phyloP scores from a whole-genome alignment of 2,888 invertebrate genomes.

The Brachyptera risi region DNA sequence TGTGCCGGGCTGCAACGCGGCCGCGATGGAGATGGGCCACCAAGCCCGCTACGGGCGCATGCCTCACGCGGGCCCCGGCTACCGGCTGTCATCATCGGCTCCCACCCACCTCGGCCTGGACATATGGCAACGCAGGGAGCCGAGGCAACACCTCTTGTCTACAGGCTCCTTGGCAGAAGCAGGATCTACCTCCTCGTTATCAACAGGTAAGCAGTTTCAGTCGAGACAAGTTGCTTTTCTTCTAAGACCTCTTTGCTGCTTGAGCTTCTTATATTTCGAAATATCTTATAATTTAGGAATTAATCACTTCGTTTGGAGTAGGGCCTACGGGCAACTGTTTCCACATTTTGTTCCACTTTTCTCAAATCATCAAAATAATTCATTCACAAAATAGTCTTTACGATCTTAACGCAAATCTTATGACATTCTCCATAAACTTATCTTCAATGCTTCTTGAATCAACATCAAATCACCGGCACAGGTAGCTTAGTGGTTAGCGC shows the following conservation, averaged over 20 bases:
- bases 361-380: no score
- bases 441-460: no score
- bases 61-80: conserved; percentile 42
- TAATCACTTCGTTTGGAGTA: no score
- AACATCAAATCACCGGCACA: no score
- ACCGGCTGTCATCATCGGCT: conserved; percentile 80
- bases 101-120: conserved; percentile 80
- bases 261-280: no score
- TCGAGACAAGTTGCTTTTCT: background rate
- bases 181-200: conserved; percentile 77
- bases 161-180: conserved; percentile 81
- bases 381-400: no score
- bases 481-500: no score
- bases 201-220: conserved; percentile 50
- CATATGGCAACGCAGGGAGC: conserved; percentile 83
- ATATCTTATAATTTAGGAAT: no score
- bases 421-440: no score
- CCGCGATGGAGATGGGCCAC: background rate
- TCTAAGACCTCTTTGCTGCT: background rate
- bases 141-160: conserved; percentile 78
- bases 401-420: no score
- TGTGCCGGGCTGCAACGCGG: conserved; percentile 50
- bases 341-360: no score
- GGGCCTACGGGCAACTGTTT: no score
- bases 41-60: background rate